These are phyloP conservation scores for Zootoca vivipara DNA, from an alignment of 2,113 vertebrate genomes.

Conservation along the genomic window DNA sequence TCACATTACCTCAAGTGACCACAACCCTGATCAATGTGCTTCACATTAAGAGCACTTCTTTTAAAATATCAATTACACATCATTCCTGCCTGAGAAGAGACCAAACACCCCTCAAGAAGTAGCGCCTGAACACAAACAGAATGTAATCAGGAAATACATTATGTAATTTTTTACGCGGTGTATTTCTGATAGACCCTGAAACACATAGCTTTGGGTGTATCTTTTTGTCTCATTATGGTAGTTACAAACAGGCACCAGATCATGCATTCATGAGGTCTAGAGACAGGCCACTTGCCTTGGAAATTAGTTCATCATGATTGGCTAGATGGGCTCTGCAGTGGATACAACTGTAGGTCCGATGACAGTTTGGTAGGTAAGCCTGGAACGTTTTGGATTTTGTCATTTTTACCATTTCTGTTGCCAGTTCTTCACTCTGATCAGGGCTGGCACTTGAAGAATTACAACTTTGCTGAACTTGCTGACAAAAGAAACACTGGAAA, in stretches of 20 bases:
- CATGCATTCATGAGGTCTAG: neutral
- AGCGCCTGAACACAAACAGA: constrained; percentile 14
- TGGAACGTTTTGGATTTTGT: constrained; percentile 99
- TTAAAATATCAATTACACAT: neutral
- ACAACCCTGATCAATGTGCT: neutral
- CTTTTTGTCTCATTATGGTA: neutral
- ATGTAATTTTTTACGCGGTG: neutral
- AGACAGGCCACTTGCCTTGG: constrained; percentile 79
- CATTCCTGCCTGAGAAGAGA: neutral
- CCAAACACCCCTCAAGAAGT: neutral
- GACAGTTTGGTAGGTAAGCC: constrained; percentile 95
- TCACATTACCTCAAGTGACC: neutral
- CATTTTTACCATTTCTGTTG: constrained; percentile 97
- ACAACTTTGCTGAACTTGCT: constrained; percentile 91
- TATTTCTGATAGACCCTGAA: neutral
- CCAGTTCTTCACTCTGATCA: constrained; percentile 84
- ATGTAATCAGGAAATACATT: neutral
- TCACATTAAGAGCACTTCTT: constrained; percentile 11
- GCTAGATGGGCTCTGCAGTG: constrained; percentile 98
- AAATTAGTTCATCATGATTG: constrained; percentile 98
- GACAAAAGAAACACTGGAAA: constrained; percentile 95
- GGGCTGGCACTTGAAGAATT: constrained; percentile 87
- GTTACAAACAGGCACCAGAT: neutral
- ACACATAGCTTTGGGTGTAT: neutral
- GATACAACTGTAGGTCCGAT: constrained; percentile 98